phyloP scores from a whole-genome alignment of 2,797 vertebrate genomes.

The Pangasius krempfi region DNA sequence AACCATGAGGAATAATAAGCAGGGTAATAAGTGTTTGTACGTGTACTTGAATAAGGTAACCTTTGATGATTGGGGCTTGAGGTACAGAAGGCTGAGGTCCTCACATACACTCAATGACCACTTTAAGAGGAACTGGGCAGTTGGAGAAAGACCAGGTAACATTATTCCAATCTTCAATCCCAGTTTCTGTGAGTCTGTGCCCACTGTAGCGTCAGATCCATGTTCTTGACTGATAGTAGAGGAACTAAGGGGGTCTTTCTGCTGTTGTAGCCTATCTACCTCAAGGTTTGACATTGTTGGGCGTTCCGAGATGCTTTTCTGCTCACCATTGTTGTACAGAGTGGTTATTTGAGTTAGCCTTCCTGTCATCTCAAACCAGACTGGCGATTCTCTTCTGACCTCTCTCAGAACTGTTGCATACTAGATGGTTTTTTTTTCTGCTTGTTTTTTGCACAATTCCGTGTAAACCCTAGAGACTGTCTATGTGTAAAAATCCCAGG shows the following conservation, averaged over 20 bases:
- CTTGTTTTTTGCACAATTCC: not conserved
- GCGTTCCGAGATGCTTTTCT: not conserved
- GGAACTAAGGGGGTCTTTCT: not conserved
- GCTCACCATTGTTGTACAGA: not conserved
- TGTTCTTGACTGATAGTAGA: not conserved
- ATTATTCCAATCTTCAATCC: not conserved
- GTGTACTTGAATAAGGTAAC: not conserved
- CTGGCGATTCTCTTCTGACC: not conserved
- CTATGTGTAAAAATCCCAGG: too few relatives aligned
- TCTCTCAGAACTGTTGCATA: not conserved
- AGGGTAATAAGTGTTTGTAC: slow-evolving; percentile 19
- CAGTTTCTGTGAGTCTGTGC: not conserved
- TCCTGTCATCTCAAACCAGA: not conserved
- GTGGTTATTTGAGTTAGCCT: not conserved
- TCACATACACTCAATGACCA: not conserved
- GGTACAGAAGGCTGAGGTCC: not conserved
- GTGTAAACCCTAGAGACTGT: not conserved
- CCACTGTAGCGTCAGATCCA: not conserved
- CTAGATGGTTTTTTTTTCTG: not conserved
- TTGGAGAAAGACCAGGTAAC: not conserved
- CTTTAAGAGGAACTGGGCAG: not conserved
- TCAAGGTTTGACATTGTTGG: not conserved
- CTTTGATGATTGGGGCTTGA: not conserved
- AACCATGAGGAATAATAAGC: not conserved
- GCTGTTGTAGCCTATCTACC: not conserved